A percentile compares a stretch with the other conserved stretches of the same genome.
Conservation (phyloP, 2,113 vertebrate species). For the Etheostoma cragini region DNA sequence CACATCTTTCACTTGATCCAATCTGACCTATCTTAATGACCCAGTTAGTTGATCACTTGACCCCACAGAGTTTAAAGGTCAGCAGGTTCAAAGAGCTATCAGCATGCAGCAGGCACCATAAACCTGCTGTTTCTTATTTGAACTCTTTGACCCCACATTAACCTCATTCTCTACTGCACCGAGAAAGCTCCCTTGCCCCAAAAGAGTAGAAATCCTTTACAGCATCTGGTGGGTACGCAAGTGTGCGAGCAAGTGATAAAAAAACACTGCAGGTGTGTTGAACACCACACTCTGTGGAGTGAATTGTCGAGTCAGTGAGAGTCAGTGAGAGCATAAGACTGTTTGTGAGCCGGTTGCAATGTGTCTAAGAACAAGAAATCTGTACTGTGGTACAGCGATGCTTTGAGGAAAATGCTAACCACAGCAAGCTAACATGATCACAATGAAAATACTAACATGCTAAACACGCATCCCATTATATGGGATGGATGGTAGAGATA, state of each 20-base stretch:
- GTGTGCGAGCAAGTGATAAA: conserved; percentile 51
- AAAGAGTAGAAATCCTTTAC: conserved; percentile 66
- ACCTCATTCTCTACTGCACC: conserved; percentile 60
- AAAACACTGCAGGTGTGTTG: conserved; percentile 23
- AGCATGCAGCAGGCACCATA: conserved; percentile 66
- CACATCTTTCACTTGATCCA: conserved; percentile 69
- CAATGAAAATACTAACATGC: too few species aligned
- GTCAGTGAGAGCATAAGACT: background rate
- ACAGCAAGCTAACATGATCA: background rate
- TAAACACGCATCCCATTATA: background rate
- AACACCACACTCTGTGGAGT: background rate
- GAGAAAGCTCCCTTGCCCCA: conserved; percentile 74
- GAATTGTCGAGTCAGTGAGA: conserved; percentile 6
- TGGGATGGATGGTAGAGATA: background rate
- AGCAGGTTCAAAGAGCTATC: conserved; percentile 78
- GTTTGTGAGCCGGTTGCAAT: background rate
- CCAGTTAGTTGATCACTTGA: conserved; percentile 75
- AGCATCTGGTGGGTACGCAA: conserved; percentile 63
- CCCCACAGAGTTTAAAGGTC: conserved; percentile 77
- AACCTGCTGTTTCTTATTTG: conserved; percentile 77
- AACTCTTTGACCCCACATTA: conserved; percentile 85
- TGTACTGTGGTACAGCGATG: background rate
- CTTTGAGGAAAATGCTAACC: conserved; percentile 1
- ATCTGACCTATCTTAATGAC: conserved; percentile 75
- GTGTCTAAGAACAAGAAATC: background rate